phyloP scores from a whole-genome alignment of 2,113 vertebrate species.

The Indicator indicator region DNA sequence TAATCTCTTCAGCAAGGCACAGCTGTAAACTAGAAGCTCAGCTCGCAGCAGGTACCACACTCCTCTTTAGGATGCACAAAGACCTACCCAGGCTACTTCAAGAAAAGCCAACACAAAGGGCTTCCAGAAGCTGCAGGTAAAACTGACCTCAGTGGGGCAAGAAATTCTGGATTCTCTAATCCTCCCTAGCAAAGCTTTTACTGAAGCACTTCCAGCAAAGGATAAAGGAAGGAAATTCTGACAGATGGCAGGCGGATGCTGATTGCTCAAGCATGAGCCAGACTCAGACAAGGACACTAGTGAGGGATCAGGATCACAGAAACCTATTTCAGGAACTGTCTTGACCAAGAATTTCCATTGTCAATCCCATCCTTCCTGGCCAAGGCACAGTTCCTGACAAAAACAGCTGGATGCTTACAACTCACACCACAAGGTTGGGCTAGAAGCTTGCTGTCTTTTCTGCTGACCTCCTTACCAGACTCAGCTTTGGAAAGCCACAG shows the following conservation, averaged over 20 bases:
- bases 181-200: slow-evolving; percentile 2
- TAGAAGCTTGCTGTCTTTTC: background rate
- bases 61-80: background rate
- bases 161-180: background rate
- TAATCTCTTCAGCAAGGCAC: background rate
- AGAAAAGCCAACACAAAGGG: background rate
- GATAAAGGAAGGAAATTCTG: slow-evolving; percentile 38
- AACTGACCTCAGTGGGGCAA: background rate
- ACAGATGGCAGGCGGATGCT: slow-evolving; percentile 41
- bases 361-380: background rate
- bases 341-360: slow-evolving; percentile 1
- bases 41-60: fast-evolving
- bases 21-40: background rate
- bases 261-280: slow-evolving; percentile 20
- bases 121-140: background rate
- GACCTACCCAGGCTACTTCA: background rate
- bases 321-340: slow-evolving; percentile 53
- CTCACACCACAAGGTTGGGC: background rate
- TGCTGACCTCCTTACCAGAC: background rate
- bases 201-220: slow-evolving; percentile 40
- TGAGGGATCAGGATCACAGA: slow-evolving; percentile 41
- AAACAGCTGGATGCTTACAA: background rate
- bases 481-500: background rate
- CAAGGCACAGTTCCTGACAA: background rate
- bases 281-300: background rate